Evolutionary conservation across 1,140 invertebrate genomes (phyloP).

Genomic region (Tetranychus cinnabarinus): DNA sequence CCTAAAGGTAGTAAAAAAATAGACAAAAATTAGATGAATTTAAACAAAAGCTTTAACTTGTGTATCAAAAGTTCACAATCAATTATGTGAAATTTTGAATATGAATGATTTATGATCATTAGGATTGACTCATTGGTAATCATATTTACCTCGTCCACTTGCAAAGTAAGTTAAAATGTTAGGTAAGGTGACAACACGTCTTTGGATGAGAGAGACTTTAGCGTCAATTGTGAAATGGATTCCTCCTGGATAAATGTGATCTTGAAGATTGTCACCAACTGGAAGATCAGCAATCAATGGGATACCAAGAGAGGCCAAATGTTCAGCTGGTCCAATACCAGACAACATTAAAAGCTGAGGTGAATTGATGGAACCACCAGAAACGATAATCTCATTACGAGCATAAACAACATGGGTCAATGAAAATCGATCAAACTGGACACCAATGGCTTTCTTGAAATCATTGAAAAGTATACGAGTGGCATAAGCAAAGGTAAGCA

Average conservation of each 20-base stretch:
- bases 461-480: constrained; percentile 59
- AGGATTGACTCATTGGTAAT: neutral
- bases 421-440: constrained; percentile 42
- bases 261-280: constrained; percentile 24
- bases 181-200: neutral
- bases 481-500: constrained; percentile 56
- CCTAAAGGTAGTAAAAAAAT: constrained; percentile 4
- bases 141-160: constrained; percentile 26
- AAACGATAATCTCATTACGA: constrained; percentile 48
- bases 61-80: neutral
- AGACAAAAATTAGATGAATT: neutral
- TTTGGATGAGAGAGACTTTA: constrained; percentile 14
- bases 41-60: too few species aligned
- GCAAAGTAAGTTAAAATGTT: constrained; percentile 6
- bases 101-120: neutral
- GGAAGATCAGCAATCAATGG: constrained; percentile 21
- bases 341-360: constrained; percentile 71
- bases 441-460: constrained; percentile 47
- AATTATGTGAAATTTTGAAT: neutral
- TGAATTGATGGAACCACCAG: constrained; percentile 50
- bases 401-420: constrained; percentile 36
- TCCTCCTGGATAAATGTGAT: constrained; percentile 17
- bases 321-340: constrained; percentile 44
- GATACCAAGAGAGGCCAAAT: constrained; percentile 14
- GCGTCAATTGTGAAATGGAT: constrained; percentile 11